Percentiles rank a stretch among this genome's conserved stretches.
These are phyloP conservation scores for Caretta caretta DNA, from an alignment of 2,113 vertebrate genomes.

Conservation along the genomic window DNA sequence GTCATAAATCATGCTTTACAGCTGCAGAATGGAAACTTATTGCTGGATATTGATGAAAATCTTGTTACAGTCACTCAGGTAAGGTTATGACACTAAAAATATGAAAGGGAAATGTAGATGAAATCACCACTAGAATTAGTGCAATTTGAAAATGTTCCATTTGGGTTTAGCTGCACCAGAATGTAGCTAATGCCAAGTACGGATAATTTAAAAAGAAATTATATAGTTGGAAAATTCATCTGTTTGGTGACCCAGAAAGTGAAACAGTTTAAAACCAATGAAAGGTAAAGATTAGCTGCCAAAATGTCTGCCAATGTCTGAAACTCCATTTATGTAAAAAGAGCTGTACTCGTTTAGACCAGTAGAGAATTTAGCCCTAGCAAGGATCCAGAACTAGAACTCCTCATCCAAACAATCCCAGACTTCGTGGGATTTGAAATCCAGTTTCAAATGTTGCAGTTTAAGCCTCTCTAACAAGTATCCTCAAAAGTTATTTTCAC, in stretches of 20 bases:
- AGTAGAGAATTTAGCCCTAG: background rate
- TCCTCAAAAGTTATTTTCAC: background rate
- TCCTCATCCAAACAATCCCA: background rate
- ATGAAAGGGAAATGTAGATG: constrained; percentile 54
- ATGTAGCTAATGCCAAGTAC: constrained; percentile 8
- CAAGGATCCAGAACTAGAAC: background rate
- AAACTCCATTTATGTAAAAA: background rate
- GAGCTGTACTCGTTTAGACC: constrained; percentile 11
- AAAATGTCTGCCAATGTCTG: constrained; percentile 3
- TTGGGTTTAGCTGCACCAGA: constrained; percentile 24
- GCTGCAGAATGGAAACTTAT: constrained; percentile 91
- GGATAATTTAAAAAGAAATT: constrained; percentile 37
- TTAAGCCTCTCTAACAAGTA: background rate
- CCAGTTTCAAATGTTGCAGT: background rate
- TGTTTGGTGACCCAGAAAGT: background rate
- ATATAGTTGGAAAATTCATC: background rate
- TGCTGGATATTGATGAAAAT: constrained; percentile 88
- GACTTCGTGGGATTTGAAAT: background rate
- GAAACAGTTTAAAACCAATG: constrained; percentile 30
- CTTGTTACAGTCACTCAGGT: constrained; percentile 88
- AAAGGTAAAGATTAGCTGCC: constrained; percentile 12
- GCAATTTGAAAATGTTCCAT: constrained; percentile 4
- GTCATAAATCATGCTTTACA: constrained; percentile 84
- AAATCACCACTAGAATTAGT: constrained; percentile 17
- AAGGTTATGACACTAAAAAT: constrained; percentile 77